Evolutionary conservation across 2,888 invertebrate species (phyloP), one percentile per base, ranked within the genome.

Genomic region (Microctonus hyperodae): DNA sequence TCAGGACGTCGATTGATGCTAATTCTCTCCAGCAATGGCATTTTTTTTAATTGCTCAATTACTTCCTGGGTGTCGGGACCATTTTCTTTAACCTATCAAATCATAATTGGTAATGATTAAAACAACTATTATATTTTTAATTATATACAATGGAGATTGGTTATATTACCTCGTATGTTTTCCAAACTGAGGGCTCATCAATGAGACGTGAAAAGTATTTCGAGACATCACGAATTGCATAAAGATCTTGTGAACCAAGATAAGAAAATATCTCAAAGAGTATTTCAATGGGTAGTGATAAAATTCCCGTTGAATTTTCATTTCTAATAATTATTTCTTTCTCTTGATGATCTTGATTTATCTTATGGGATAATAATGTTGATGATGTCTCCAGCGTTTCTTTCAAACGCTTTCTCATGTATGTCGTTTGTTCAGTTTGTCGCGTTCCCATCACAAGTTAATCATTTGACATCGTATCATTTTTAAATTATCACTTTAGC

Each of bases 41-140:
- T 79, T 53, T 75, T 72, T 67, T 77, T 79, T 31, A 81, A 69
- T 57, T 79, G 76, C 13, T 70, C 63, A 50, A 81, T 74, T 53
- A 81, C 73, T 2, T 72, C 69, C 2, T 50, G 37, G 20, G 78
- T 79, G 35, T 57, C 64, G 33, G 70, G 65, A 4, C 70, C 71
- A 44, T 70, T 63, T 62, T 69, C 67, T 28, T 58, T 70, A 51
- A 79, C 75, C 80, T 80, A 62, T n/a, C 16, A 23, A 13, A 20
- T 20, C 1, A 22, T 50, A 55, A 10, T 33, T n/a, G n/a, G 33
- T 25, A 5, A 1, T 35, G 22, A 25, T 16, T 44, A 20, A 16
- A n/a, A 25, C 6, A 51, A 9, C 50, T 51, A 13, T 6, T 51
- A 25, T 23, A 23, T 51, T 10, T 16, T 57, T 57, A 35, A 58